Evolutionary conservation across 2,888 invertebrate genomes (phyloP), one percentile per base, ranked within the genome.

Genomic region (Nomada flava): DNA sequence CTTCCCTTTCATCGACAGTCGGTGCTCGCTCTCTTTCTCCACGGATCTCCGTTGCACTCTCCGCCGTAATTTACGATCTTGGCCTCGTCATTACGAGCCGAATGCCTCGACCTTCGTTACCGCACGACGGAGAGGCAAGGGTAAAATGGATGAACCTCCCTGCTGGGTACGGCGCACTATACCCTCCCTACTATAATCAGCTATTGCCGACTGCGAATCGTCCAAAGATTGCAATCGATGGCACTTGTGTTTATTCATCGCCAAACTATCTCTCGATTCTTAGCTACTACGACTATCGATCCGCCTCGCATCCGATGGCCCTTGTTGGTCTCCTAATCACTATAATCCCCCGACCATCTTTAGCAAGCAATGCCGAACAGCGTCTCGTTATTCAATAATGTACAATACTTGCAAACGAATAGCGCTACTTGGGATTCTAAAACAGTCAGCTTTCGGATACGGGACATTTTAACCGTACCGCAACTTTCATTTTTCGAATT

Each of bases 11-110:
- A 84, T 87, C 86, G 88, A 78, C 88, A 74, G 60, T 67, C 80
- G 29, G 55, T 72, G 53, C 79, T 74, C 57, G 57, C 59, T 64
- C 76, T 67, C 76, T 74, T 77, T 52, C 78, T 29, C 63, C 57
- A 23, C 47, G 55, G 13, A 64, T 53, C 77, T 69, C 59, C 62
- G 69, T 70, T 71, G 76, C 83, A 63, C 83, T 85, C 81, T 70
- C 84, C 72, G 63, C 59, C 63, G 64, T 88, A 89, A 90, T 90
- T 90, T 89, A 90, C 85, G 86, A 88, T 85, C 84, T 82, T 76
- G 83, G 84, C 76, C 84, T 82, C 89, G 83, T 90, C 87, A 89
- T 89, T 89, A 88, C 86, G 76, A 79, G 52, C 65, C 80, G 75
- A 88, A 88, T 79, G 78, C 84, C 73, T 69, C 70, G 77, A 67